phyloP scores from a whole-genome alignment of 2,113 vertebrate species.

The Motacilla alba region DNA sequence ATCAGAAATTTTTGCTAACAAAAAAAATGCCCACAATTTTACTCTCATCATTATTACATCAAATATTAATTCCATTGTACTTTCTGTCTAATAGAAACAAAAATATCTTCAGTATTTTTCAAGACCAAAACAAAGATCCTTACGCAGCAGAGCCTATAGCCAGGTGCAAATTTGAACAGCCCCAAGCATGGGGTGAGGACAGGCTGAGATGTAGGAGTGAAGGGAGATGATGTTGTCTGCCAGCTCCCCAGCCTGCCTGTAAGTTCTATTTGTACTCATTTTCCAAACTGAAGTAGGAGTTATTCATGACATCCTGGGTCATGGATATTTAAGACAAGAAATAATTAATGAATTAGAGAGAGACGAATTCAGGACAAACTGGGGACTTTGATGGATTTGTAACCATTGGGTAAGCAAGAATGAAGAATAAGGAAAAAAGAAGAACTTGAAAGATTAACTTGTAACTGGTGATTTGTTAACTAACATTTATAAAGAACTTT shows the following conservation, averaged over 20 bases:
- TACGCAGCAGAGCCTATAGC: background rate
- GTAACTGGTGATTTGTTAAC: background rate
- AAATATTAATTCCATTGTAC: background rate
- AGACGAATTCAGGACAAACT: accelerated
- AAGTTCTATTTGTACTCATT: background rate
- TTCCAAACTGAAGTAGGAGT: background rate
- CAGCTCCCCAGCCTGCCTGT: background rate
- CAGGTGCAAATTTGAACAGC: background rate
- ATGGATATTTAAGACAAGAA: background rate
- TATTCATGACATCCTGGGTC: background rate
- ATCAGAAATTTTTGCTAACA: background rate
- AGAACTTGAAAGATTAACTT: background rate
- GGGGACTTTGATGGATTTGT: background rate
- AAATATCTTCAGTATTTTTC: background rate
- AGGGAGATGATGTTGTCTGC: background rate
- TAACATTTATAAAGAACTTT: background rate
- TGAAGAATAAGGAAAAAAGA: background rate
- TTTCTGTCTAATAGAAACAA: background rate
- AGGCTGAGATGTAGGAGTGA: background rate
- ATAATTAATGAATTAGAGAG: background rate
- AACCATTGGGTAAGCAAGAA: background rate
- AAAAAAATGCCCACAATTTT: background rate
- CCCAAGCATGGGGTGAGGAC: accelerated
- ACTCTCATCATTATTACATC: background rate
- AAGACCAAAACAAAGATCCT: background rate